Conservation (phyloP, 2,797 vertebrate genomes). For the Anguilla pacifica region DNA sequence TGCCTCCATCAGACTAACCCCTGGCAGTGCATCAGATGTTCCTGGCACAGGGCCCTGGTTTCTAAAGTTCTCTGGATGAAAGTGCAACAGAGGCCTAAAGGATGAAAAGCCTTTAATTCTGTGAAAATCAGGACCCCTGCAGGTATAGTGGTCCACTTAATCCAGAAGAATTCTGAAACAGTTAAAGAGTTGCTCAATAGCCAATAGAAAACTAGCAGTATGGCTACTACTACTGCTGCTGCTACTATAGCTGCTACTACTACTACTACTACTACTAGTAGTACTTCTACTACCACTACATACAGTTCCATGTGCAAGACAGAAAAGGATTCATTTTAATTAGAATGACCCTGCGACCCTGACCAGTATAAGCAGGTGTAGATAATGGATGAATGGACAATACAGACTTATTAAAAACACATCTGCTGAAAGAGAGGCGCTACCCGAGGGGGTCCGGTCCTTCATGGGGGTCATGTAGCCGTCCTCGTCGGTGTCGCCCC, state of each 20-base stretch:
- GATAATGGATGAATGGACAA: not conserved
- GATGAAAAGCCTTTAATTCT: not conserved
- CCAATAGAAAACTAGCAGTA: not conserved
- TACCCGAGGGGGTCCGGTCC: slow-evolving; percentile 90
- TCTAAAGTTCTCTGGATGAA: not conserved
- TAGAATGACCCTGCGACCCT: too few species aligned
- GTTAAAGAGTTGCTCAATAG: not conserved
- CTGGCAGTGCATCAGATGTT: not conserved
- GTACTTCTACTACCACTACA: too few species aligned
- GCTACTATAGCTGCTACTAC: too few species aligned
- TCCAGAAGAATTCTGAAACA: not conserved
- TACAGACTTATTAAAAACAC: not conserved
- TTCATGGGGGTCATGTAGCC: slow-evolving; percentile 85
- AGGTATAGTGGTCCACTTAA: not conserved
- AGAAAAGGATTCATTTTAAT: too few species aligned
- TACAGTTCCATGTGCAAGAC: too few species aligned
- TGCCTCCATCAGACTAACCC: not conserved
- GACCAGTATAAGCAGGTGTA: too few species aligned
- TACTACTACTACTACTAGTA: too few species aligned
- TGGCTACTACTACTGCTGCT: too few species aligned
- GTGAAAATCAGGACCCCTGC: not conserved
- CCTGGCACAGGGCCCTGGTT: not conserved
- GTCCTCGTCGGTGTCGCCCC: slow-evolving; percentile 85
- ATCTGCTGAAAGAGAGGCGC: not conserved
- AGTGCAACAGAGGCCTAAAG: not conserved